Evolutionary conservation across 2,888 invertebrate genomes (phyloP), one percentile per base, ranked within the genome.

Genomic region (Dynastes maya): DNA sequence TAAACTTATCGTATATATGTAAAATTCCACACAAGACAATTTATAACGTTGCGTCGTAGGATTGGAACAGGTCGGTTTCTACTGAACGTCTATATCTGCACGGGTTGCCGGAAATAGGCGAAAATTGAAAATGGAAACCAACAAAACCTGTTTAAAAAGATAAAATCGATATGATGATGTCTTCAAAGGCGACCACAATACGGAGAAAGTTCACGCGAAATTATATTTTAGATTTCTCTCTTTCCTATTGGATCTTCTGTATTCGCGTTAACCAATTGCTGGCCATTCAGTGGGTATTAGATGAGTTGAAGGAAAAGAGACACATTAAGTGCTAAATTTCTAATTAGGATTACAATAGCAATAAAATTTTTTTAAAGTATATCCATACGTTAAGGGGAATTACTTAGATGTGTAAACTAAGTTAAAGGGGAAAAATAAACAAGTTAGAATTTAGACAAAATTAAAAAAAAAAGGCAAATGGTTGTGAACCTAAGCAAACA

Each of bases 1-100:
- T 32, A 74, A 74, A 61, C 72, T 74, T 74, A 61, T 68, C 68
- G 68, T 51, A n/a, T 74, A 63, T 74, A 74, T 74, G 72, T 74
- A 74, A 74, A 74, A 61, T 61, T 74, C 61, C 72, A 61, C 72
- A 27, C 58, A 29, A 74, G 61, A 74, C 72, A 74, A 74, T 74
- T 74, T 74, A 74, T 74, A 74, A 74, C 55, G n/a, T 45, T 58
- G 22, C 40, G 45, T 8, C 2, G 22, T 61, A 27, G 45, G 32
- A 45, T 74, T 61, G 61, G 29, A 32, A 63, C 49, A 74, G 45
- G 63, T 61, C 55, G 55, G 55, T 45, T 63, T 74, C 40, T 40
- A 29, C n/a, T 61, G 32, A 72, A 61, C 37, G 11, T 72, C 72
- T 58, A 16, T 40, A 72, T 74, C 61, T 49, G 22, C 55, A 22